Evolutionary conservation across 2,888 invertebrate genomes (phyloP), one percentile per base, ranked within the genome.

Genomic region (Cephus pulcher): DNA sequence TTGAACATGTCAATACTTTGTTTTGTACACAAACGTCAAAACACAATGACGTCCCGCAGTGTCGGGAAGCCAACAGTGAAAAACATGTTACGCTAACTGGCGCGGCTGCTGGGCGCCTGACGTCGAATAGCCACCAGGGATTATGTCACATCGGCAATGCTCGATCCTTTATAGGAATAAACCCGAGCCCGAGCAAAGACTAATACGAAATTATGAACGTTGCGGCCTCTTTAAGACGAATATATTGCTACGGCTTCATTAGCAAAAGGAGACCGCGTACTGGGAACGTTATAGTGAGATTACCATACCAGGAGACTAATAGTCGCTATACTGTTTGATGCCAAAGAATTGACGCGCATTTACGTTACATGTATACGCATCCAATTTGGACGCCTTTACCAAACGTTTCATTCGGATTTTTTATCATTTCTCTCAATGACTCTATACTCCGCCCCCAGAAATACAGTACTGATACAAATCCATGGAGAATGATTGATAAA

Each of bases 1-100:
- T 78, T 80, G 84, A 84, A 86, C 85, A 88, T 89, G 88, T 89
- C 88, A 88, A 90, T 90, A 89, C 83, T 78, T 80, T 91, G 87
- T 90, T 91, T 90, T 89, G 90, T 90, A 89, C 89, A 90, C 90
- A 90, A 86, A 87, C 84, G 87, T 86, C 87, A 84, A 32, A 23
- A 40, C 30, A 90, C 86, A 90, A 89, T 88, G 81, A 83, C 76
- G 74, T 78, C 86, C 85, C 82, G 83, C 80, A 76, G 83, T 70
- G 85, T 76, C 79, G 82, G 79, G 78, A 83, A 87, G 86, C 82
- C 82, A 81, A 83, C 84, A 79, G 84, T 80, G 82, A 83, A 84
- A 87, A 89, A 89, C 88, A 86, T 82, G 82, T 86, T 84, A 83
- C 79, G 84, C 75, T 77, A 56, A 56, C 56, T 56, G 56, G 77